Percentiles rank a stretch among this genome's conserved stretches.
Evolutionary conservation across 2,888 invertebrate species (phyloP).

Genomic region (Eristalinus aeneus): DNA sequence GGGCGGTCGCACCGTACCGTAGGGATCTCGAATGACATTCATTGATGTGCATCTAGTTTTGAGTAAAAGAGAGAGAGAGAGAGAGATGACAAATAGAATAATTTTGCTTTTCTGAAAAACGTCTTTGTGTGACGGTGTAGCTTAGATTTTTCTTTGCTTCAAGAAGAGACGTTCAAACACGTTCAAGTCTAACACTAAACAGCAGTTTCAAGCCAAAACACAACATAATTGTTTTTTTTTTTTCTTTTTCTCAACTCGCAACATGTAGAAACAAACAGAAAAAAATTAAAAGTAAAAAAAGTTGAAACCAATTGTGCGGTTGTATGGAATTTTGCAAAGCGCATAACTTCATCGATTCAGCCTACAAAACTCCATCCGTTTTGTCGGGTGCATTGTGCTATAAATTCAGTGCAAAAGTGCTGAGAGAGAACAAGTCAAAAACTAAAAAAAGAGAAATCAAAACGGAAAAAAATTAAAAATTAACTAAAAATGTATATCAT

Average conservation of each 20-base stretch:
- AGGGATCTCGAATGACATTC: conserved; percentile 90
- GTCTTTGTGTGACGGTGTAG: not conserved
- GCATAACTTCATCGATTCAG: not conserved
- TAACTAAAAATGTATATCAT: conserved; percentile 22
- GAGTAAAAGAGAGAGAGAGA: too few relatives aligned
- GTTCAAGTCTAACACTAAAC: conserved; percentile 53
- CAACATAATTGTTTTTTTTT: conserved; percentile 60
- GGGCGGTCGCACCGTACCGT: conserved; percentile 83
- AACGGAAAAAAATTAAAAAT: not conserved
- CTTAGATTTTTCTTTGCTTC: not conserved
- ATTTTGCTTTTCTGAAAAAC: not conserved
- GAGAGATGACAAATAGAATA: conserved; percentile 11
- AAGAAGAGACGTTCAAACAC: not conserved
- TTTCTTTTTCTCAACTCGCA: conserved; percentile 44
- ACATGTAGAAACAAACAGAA: conserved; percentile 30
- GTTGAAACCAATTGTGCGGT: conserved; percentile 31
- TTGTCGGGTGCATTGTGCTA: conserved; percentile 52
- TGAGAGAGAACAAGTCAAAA: conserved; percentile 23
- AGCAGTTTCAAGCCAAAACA: conserved; percentile 71
- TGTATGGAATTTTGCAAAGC: conserved; percentile 49
- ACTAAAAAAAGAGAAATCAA: not conserved
- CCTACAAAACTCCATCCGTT: conserved; percentile 42
- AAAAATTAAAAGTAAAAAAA: conserved; percentile 12
- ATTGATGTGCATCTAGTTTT: conserved; percentile 88
- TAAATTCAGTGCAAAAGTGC: conserved; percentile 50